Evolutionary conservation across 2,797 vertebrate genomes (phyloP).

Genomic region (Enteromius unitaeniatus): DNA sequence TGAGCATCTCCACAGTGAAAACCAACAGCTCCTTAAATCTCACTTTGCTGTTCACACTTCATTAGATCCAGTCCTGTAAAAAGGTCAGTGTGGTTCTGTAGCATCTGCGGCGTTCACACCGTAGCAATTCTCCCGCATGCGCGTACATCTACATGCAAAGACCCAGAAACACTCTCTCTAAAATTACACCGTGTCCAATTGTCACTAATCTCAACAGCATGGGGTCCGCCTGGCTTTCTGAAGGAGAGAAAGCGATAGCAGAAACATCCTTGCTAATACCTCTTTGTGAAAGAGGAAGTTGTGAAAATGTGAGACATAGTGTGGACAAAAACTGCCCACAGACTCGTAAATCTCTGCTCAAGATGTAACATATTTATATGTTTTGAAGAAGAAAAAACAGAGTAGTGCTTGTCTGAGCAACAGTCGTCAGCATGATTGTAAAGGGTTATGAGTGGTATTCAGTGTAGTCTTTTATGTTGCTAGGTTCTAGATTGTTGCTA

Average conservation of each 20-base stretch:
- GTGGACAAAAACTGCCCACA: background rate
- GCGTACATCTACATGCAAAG: constrained; percentile 2
- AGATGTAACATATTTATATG: background rate
- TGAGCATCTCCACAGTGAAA: constrained; percentile 19
- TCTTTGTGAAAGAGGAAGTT: constrained; percentile 25
- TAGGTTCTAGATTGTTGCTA: background rate
- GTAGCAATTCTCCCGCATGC: background rate
- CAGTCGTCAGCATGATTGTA: background rate
- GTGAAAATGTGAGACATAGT: background rate
- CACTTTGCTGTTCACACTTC: constrained; percentile 32
- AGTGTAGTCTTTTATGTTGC: background rate
- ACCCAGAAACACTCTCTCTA: constrained; percentile 44
- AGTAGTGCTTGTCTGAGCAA: background rate
- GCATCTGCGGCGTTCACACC: background rate
- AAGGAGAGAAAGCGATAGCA: constrained; percentile 12
- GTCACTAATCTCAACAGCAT: constrained; percentile 39
- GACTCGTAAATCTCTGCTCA: background rate
- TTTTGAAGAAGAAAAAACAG: background rate
- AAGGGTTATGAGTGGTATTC: background rate
- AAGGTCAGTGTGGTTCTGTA: constrained; percentile 33
- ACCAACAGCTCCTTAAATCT: constrained; percentile 44
- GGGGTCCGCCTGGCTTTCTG: constrained; percentile 13
- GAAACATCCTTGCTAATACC: constrained; percentile 25
- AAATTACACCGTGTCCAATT: constrained; percentile 46
- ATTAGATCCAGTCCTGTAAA: constrained; percentile 34